Evolutionary conservation across 2,888 invertebrate genomes (phyloP).

Genomic region (Leptopilina drosophilae): DNA sequence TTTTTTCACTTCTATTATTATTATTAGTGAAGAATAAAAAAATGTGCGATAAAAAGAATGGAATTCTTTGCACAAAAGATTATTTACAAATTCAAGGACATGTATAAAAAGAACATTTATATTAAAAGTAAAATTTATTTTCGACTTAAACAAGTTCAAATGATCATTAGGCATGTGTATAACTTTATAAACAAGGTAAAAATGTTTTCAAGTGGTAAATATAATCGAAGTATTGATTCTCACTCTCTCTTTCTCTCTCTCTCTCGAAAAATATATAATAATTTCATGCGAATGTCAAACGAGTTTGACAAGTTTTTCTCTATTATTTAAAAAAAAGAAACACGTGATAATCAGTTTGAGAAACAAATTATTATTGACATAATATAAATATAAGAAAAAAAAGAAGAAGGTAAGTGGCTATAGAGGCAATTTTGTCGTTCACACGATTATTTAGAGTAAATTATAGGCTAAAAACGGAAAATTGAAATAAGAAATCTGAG

Average conservation of each 20-base stretch:
- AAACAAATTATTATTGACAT: neutral
- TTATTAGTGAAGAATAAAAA: too few species aligned
- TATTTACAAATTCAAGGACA: neutral
- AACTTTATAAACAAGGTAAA: constrained; percentile 14
- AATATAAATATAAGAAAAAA: neutral
- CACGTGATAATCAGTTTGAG: constrained; percentile 25
- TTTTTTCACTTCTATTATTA: too few species aligned
- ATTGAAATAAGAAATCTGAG: constrained; percentile 11
- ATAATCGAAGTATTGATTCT: constrained; percentile 39
- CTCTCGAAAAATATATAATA: neutral
- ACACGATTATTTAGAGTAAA: constrained; percentile 27
- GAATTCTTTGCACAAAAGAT: neutral
- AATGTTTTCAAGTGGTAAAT: neutral
- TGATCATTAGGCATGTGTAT: neutral
- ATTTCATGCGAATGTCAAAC: constrained; percentile 33
- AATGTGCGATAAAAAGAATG: too few species aligned
- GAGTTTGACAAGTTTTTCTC: constrained; percentile 21
- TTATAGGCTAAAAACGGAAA: constrained; percentile 17
- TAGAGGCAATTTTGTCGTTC: constrained; percentile 16
- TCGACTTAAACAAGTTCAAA: neutral
- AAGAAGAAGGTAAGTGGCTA: neutral
- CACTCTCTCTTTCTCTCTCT: neutral
- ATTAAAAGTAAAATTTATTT: neutral
- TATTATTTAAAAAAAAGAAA: constrained; percentile 19
- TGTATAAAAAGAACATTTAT: neutral